Evolutionary conservation across 2,888 invertebrate genomes (phyloP), one percentile per base, ranked within the genome.

Genomic region (Acronicta leporina): DNA sequence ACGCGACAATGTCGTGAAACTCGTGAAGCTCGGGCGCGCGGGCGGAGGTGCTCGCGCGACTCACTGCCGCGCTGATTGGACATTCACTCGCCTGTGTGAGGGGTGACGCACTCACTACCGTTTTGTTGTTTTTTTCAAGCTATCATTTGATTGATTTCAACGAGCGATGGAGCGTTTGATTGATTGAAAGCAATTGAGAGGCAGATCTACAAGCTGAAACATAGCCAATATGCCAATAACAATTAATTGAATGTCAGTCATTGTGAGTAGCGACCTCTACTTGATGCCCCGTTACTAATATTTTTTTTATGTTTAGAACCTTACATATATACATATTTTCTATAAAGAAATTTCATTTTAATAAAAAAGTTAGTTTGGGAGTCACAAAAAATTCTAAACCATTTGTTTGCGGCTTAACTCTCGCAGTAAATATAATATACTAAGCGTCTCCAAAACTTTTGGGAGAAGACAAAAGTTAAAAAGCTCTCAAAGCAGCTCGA

Each of bases 211-310:
- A 33, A 10, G 42, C 53, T 48, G 52, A 16, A 27, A 42, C 42
- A 33, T 33, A 56, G 50, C 25, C 27, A 51, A 53, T 68, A 42
- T 25, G 27, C 44, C 41, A 45, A 1, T 44, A 51, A 30, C 63
- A 44, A 56, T 63, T 74, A 55, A 55, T 63, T 20, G 75, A 63
- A 50, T 41, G 75, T 74, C 75, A 69, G 42, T 52, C 45, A 52
- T 14, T 33, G 75, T 27, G 44, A 20, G 50, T 11, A 46, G 73
- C 15, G 46, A n/a, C 43, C 15, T 38, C 30, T 38, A 9, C 66
- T 13, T 49, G 35, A 40, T 71, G 44, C 35, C 16, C 25, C 16
- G 20, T 16, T 42, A 25, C 16, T 27, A 20, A 13, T 16, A 20
- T 41, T 15, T 48, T 35, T 14, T 13, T 33, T 13, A 7, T 38